phyloP scores from a whole-genome alignment of 1,140 invertebrate species.

The Cyphomyrmex costatus region DNA sequence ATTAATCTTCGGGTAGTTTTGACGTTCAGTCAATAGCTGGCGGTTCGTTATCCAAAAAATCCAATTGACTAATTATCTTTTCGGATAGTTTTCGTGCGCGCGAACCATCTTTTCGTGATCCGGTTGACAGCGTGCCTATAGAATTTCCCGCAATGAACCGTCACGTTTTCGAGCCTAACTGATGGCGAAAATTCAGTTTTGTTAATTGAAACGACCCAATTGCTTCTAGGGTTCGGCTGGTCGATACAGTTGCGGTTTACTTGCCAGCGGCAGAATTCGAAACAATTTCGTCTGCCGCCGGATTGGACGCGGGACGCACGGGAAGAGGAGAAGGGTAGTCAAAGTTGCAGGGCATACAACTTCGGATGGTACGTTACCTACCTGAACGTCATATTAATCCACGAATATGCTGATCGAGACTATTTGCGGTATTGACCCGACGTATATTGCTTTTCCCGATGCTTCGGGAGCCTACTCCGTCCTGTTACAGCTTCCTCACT shows the following conservation, averaged over 20 bases:
- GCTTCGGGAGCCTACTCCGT: conserved; percentile 34
- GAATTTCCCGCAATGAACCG: conserved; percentile 64
- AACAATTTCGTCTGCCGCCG: conserved; percentile 56
- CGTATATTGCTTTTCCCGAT: conserved; percentile 68
- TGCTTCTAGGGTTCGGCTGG: conserved; percentile 59
- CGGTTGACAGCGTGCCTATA: conserved; percentile 1
- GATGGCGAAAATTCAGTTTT: conserved; percentile 73
- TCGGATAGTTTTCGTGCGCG: conserved; percentile 34
- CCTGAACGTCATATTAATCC: conserved; percentile 64
- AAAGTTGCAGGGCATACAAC: conserved; percentile 51
- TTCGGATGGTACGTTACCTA: conserved; percentile 49
- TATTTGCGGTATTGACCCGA: conserved; percentile 67
- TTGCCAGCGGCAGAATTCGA: conserved; percentile 30
- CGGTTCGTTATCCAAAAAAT: conserved; percentile 56
- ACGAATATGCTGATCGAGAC: conserved; percentile 66
- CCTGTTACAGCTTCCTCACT: conserved; percentile 43
- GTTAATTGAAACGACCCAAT: conserved; percentile 74
- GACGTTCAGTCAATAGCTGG: conserved; percentile 22
- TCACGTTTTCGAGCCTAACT: conserved; percentile 62
- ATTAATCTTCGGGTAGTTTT: conserved; percentile 50
- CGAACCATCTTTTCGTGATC: conserved; percentile 46
- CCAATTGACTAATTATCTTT: conserved; percentile 70
- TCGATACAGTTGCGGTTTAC: conserved; percentile 63
- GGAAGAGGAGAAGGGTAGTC: not conserved
- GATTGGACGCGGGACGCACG: not conserved